Evolutionary conservation across 2,888 invertebrate species (phyloP).

Genomic region (Noctua comes): DNA sequence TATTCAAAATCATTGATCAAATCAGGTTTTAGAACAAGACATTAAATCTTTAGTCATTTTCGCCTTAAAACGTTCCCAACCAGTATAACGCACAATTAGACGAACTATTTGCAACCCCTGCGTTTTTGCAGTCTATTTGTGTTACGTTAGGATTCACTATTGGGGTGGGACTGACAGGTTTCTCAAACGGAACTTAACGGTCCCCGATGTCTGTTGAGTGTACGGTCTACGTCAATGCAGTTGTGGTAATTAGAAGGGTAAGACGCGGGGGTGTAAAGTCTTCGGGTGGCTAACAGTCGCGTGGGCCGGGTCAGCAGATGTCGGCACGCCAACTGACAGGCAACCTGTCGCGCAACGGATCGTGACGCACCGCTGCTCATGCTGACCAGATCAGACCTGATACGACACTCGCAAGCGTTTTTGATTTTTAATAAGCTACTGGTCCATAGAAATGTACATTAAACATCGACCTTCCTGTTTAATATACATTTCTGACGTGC

Average conservation of each 20-base stretch:
- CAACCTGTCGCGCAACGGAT: conserved; percentile 90
- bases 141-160: conserved; percentile 77
- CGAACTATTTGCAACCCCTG: conserved; percentile 88
- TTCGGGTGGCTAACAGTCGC: conserved; percentile 75
- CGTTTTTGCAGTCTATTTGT: conserved; percentile 79
- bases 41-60: conserved; percentile 65
- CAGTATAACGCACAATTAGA: conserved; percentile 84
- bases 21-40: conserved; percentile 66
- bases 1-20: conserved; percentile 32
- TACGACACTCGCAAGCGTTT: conserved; percentile 80
- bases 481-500: conserved; percentile 36
- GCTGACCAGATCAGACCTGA: conserved; percentile 82
- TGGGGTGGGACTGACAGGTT: conserved; percentile 82
- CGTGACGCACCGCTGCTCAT: conserved; percentile 85
- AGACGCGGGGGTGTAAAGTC: conserved; percentile 86
- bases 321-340: conserved; percentile 83
- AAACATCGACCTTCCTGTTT: conserved; percentile 45
- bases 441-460: conserved; percentile 47
- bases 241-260: conserved; percentile 84
- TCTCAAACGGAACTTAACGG: conserved; percentile 89
- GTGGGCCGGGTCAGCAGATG: conserved; percentile 85
- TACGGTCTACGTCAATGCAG: conserved; percentile 69
- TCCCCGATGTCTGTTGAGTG: conserved; percentile 84
- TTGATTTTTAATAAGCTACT: conserved; percentile 81
- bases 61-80: conserved; percentile 74